Evolutionary conservation across 2,113 vertebrate genomes (phyloP).

Genomic region (Otis tarda): DNA sequence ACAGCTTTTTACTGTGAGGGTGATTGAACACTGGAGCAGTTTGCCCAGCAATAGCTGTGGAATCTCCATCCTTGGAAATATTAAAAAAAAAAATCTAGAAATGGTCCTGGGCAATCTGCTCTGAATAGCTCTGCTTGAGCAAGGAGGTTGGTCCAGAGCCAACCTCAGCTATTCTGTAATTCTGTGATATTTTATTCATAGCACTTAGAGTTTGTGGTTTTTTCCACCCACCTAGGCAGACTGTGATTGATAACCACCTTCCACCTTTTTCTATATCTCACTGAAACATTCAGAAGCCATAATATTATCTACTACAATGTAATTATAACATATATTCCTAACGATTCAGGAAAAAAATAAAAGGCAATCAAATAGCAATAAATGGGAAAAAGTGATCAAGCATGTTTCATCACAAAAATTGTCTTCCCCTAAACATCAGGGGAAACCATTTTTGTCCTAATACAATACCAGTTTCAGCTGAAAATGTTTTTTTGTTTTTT

Average conservation of each 20-base stretch:
- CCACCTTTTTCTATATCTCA: background rate
- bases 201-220: background rate
- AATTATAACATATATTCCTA: background rate
- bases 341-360: background rate
- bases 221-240: background rate
- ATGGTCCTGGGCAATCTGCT: background rate
- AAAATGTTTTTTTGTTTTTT: background rate
- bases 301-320: background rate
- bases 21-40: background rate
- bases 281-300: background rate
- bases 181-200: background rate
- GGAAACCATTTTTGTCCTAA: background rate
- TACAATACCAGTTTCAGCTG: background rate
- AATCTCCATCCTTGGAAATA: background rate
- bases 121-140: background rate
- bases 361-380: background rate
- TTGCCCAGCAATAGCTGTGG: background rate
- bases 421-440: background rate
- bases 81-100: background rate
- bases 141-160: background rate
- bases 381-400: background rate
- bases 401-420: background rate
- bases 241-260: background rate
- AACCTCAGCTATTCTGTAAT: background rate
- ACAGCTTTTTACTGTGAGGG: background rate